Conservation (phyloP, 2,797 vertebrate species). For the Siniperca obscura region DNA sequence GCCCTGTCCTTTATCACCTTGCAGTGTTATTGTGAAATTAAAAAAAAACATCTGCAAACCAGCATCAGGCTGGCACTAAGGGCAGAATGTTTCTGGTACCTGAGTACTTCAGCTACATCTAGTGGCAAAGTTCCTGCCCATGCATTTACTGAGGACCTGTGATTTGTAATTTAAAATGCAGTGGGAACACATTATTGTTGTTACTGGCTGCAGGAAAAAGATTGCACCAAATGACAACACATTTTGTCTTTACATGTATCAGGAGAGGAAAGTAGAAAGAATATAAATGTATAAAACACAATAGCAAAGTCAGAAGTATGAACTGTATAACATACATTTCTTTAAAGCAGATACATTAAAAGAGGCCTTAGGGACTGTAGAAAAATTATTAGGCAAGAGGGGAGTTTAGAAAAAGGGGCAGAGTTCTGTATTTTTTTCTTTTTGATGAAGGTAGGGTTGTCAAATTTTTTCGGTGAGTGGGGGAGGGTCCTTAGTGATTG, state of each 20-base stretch:
- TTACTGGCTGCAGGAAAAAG: neutral
- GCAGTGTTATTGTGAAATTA: slow-evolving; percentile 41
- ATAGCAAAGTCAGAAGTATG: neutral
- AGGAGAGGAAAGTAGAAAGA: neutral
- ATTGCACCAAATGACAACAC: neutral
- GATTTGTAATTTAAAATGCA: slow-evolving; percentile 37
- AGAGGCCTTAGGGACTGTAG: neutral
- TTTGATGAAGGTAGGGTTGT: neutral
- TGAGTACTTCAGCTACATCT: slow-evolving; percentile 86
- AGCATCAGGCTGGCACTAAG: slow-evolving; percentile 48
- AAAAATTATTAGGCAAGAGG: too few relatives aligned
- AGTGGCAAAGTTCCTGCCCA: slow-evolving; percentile 77
- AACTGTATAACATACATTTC: neutral
- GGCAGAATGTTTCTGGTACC: slow-evolving; percentile 57
- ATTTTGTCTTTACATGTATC: neutral
- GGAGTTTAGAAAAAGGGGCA: neutral
- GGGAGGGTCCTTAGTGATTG: too few relatives aligned
- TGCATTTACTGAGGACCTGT: slow-evolving; percentile 47
- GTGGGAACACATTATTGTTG: neutral
- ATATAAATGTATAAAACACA: neutral
- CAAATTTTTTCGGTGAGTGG: too few relatives aligned
- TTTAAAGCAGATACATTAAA: neutral
- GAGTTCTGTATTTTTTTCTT: neutral
- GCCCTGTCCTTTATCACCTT: slow-evolving; percentile 20
- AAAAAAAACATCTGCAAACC: slow-evolving; percentile 36